Evolutionary conservation across 2,888 invertebrate species (phyloP).

Genomic region (Alsophila aescularia): DNA sequence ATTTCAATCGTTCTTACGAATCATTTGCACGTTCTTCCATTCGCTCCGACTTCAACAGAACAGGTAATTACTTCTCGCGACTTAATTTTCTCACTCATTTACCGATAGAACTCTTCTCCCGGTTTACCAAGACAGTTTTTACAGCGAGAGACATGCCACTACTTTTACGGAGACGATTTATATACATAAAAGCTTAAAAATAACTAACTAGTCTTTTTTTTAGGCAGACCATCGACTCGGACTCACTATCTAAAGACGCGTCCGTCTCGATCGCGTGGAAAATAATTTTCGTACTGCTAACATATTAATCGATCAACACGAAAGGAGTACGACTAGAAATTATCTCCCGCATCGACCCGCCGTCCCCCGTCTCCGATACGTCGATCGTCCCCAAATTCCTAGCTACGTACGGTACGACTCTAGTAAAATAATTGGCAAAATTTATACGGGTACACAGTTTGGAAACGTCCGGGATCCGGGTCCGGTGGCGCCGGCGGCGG

Average conservation of each 20-base stretch:
- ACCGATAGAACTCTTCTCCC: conserved; percentile 33
- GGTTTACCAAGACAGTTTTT: conserved; percentile 23
- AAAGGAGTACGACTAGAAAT: conserved; percentile 81
- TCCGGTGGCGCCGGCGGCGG: conserved; percentile 32
- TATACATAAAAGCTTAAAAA: conserved; percentile 75
- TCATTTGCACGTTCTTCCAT: conserved; percentile 26
- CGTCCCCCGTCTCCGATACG: not conserved
- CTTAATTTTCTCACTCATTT: conserved; percentile 1
- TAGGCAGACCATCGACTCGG: conserved; percentile 74
- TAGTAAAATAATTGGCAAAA: conserved; percentile 23
- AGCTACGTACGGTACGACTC: conserved; percentile 1
- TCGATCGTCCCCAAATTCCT: no score
- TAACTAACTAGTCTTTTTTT: conserved; percentile 77
- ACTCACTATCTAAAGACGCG: conserved; percentile 55
- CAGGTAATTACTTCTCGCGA: conserved; percentile 1
- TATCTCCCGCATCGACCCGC: conserved; percentile 53
- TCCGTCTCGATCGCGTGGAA: conserved; percentile 54
- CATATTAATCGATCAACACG: conserved; percentile 78
- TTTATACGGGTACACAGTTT: conserved; percentile 8
- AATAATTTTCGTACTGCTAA: conserved; percentile 81
- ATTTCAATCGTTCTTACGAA: conserved; percentile 45
- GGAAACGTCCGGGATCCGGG: conserved; percentile 2
- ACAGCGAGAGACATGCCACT: conserved; percentile 71
- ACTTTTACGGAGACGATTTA: conserved; percentile 66
- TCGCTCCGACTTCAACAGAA: not conserved